Evolutionary conservation across 2,113 vertebrate species (phyloP).

Genomic region (Lagenorhynchus albirostris): DNA sequence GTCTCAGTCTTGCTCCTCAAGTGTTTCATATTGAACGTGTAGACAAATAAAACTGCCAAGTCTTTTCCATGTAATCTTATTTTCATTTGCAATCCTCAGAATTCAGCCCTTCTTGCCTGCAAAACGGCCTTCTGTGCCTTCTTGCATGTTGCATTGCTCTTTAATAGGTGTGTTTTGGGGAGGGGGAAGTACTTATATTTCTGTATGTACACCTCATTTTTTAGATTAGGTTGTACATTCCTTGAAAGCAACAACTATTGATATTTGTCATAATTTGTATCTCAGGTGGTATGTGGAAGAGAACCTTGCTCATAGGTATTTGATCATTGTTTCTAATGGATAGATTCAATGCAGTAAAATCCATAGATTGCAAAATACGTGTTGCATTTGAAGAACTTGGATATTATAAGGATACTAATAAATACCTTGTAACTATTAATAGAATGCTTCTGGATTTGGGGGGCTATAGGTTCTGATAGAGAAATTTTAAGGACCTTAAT

Average conservation of each 20-base stretch:
- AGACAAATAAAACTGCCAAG: not conserved
- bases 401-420: not conserved
- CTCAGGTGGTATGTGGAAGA: not conserved
- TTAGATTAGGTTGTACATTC: not conserved
- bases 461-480: not conserved
- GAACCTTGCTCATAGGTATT: not conserved
- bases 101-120: not conserved
- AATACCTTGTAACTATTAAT: not conserved
- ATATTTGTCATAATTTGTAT: not conserved
- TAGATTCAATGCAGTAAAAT: not conserved
- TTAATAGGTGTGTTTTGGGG: not conserved
- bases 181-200: not conserved
- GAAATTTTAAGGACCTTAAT: not conserved
- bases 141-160: not conserved
- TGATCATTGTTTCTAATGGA: not conserved
- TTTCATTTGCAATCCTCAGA: not conserved
- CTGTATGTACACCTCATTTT: not conserved
- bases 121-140: not conserved
- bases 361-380: not conserved
- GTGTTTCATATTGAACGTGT: not conserved
- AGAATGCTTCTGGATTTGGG: not conserved
- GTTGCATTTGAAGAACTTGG: not conserved
- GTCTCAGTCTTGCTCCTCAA: not conserved
- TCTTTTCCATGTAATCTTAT: not conserved
- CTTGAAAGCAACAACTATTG: not conserved